Percentiles rank a stretch among this genome's conserved stretches.
Evolutionary conservation across 2,797 vertebrate genomes (phyloP).

Genomic region (Rhinogobio ventralis): DNA sequence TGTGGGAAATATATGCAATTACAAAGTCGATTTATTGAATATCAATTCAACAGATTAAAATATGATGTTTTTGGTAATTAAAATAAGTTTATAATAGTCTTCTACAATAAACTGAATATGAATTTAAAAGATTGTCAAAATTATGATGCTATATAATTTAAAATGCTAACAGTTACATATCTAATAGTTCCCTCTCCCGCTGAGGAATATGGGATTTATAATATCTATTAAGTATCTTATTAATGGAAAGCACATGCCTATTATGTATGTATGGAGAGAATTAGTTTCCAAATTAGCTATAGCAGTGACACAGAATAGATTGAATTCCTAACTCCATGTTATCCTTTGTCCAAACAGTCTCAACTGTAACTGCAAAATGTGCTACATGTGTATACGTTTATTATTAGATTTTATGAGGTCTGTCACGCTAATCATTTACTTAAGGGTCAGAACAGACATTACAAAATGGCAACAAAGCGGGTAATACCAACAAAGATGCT

Average conservation of each 20-base stretch:
- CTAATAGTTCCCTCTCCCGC: background rate
- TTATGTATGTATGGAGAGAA: background rate
- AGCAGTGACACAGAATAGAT: background rate
- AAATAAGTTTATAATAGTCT: background rate
- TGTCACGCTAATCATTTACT: background rate
- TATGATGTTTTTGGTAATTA: background rate
- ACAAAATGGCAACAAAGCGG: background rate
- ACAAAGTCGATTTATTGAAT: background rate
- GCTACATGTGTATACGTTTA: background rate
- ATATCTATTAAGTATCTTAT: background rate
- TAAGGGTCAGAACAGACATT: background rate
- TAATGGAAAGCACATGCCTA: background rate
- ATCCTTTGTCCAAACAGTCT: background rate
- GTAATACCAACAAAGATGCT: background rate
- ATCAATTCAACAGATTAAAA: background rate
- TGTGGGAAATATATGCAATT: background rate
- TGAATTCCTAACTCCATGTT: background rate
- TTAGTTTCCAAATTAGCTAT: background rate
- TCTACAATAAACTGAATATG: background rate
- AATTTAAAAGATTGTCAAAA: background rate
- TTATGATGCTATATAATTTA: background rate
- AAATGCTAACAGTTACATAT: background rate
- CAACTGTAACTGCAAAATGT: background rate
- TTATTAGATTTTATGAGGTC: constrained; percentile 24
- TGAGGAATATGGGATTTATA: background rate